Conservation (phyloP, 2,888 invertebrate species). For the Cheilosia urbana region DNA sequence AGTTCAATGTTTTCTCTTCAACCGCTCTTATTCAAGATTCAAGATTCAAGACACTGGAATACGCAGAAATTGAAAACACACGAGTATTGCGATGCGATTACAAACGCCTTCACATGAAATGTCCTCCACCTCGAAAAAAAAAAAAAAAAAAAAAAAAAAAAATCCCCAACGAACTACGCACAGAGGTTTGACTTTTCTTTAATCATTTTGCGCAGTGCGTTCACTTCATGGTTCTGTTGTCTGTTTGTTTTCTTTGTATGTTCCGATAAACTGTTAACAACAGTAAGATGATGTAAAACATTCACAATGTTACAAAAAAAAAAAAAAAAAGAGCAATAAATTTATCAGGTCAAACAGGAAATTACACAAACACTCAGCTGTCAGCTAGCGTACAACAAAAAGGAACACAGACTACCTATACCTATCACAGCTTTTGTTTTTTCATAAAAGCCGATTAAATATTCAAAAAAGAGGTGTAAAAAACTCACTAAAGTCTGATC, state of each 20-base stretch:
- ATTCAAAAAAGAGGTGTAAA: neutral
- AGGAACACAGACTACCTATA: neutral
- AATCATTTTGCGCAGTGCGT: constrained; percentile 64
- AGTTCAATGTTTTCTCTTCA: constrained; percentile 35
- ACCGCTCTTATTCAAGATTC: constrained; percentile 4
- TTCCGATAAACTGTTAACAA: constrained; percentile 19
- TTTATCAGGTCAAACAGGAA: constrained; percentile 53
- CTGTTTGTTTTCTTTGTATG: constrained; percentile 40
- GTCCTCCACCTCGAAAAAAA: constrained; percentile 18
- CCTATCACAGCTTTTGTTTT: no score
- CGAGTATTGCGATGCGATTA: constrained; percentile 40
- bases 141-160: no score
- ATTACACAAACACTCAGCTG: constrained; percentile 16
- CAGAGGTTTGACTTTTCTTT: constrained; percentile 52
- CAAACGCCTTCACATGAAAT: constrained; percentile 11
- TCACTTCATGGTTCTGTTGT: constrained; percentile 24
- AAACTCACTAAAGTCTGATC: neutral
- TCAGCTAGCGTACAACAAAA: neutral
- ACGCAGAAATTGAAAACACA: neutral
- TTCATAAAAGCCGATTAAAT: neutral
- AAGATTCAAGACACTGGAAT: constrained; percentile 27
- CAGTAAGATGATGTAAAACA: neutral
- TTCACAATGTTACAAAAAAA: constrained; percentile 31
- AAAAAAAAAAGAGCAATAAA: constrained; percentile 1
- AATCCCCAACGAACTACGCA: constrained; percentile 53